Conservation (phyloP, 1,140 invertebrate genomes). For the Oryctes rhinoceros region DNA sequence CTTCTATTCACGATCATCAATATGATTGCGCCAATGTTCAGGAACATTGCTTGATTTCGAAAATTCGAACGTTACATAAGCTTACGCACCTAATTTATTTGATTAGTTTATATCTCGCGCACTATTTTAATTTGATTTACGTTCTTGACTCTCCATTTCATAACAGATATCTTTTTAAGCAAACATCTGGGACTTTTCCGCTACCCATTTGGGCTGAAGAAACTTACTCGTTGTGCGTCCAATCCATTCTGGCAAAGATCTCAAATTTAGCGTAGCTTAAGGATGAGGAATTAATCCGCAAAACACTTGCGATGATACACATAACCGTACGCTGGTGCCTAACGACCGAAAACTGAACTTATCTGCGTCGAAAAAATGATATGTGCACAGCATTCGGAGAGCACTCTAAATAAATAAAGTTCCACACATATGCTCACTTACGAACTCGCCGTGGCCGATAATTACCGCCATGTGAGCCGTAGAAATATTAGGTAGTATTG, state of each 20-base stretch:
- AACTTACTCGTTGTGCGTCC: not conserved
- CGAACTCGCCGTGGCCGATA: not conserved
- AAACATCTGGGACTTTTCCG: no score
- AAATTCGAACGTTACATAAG: not conserved
- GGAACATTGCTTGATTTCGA: no score
- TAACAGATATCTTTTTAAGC: no score
- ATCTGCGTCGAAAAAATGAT: not conserved
- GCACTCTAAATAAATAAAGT: not conserved
- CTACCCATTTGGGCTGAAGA: no score
- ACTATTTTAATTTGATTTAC: no score
- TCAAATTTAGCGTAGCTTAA: not conserved
- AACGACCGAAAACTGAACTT: not conserved
- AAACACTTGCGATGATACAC: not conserved
- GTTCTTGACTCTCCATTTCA: no score
- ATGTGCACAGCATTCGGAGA: not conserved
- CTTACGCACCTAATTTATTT: not conserved
- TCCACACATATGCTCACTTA: not conserved
- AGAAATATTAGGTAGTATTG: no score
- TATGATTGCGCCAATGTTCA: no score
- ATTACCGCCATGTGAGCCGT: constrained; percentile 4
- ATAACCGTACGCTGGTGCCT: not conserved
- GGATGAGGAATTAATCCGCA: not conserved
- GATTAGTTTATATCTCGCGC: no score
- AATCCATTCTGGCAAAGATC: not conserved
- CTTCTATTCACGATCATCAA: no score